phyloP scores from a whole-genome alignment of 2,113 vertebrate species.

The Monopterus albus region DNA sequence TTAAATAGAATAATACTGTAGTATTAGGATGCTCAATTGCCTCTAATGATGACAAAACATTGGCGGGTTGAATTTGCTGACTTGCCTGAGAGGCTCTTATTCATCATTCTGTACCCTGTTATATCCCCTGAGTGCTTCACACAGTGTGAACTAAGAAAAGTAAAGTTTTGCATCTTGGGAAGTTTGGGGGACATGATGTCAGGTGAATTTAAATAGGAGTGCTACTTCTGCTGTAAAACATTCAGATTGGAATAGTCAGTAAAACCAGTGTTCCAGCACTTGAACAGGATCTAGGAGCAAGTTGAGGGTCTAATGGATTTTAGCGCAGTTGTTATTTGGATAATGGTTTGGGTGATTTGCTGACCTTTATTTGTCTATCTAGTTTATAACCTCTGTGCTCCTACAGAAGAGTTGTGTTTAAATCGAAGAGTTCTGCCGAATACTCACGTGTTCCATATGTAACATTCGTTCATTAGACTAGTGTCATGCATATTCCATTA shows the following conservation, averaged over 20 bases:
- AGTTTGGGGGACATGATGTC: constrained; percentile 11
- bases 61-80: background rate
- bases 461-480: constrained; percentile 2
- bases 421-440: background rate
- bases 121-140: background rate
- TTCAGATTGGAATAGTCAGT: constrained; percentile 20
- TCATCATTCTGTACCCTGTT: constrained; percentile 15
- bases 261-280: constrained; percentile 1
- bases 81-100: background rate
- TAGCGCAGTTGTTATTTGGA: constrained; percentile 4
- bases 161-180: constrained; percentile 10
- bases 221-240: constrained; percentile 22
- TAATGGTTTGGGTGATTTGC: constrained; percentile 7
- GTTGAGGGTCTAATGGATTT: constrained; percentile 20
- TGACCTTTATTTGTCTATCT: background rate
- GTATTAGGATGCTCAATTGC: constrained; percentile 6
- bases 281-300: constrained; percentile 33
- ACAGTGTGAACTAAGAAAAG: constrained; percentile 15
- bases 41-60: background rate
- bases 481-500: background rate
- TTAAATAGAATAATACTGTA: too few relatives aligned
- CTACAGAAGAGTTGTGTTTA: background rate
- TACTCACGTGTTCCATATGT: rapidly evolving
- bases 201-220: background rate
- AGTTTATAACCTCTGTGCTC: too few relatives aligned